Evolutionary conservation across 2,113 vertebrate genomes (phyloP).

Genomic region (Neofelis nebulosa): DNA sequence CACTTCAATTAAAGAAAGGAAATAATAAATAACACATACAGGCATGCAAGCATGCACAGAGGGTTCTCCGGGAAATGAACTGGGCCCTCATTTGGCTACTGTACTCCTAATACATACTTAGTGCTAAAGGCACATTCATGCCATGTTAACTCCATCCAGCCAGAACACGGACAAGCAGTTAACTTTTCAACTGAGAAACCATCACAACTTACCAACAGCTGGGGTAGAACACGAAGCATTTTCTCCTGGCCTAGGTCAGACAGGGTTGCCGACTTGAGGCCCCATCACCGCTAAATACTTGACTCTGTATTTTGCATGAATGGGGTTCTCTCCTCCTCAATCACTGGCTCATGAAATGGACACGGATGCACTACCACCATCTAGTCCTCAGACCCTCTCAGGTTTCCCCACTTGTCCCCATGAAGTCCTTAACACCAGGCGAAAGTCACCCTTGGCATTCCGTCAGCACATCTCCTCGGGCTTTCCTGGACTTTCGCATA

Average conservation of each 20-base stretch:
- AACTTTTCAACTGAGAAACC: neutral
- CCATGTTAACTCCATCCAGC: neutral
- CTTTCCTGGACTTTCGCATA: neutral
- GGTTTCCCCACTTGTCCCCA: neutral
- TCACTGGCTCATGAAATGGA: neutral
- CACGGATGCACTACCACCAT: neutral
- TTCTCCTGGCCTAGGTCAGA: neutral
- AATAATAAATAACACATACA: neutral
- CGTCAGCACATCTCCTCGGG: neutral
- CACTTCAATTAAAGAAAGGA: neutral
- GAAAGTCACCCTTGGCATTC: neutral
- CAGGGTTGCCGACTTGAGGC: neutral
- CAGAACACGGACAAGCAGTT: neutral
- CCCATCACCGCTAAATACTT: neutral
- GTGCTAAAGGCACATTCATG: neutral
- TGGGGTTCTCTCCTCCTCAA: neutral
- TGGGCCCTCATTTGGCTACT: neutral
- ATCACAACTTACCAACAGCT: neutral
- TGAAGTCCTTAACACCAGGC: neutral
- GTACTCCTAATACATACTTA: neutral
- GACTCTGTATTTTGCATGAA: neutral
- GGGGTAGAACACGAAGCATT: neutral
- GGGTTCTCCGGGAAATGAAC: neutral
- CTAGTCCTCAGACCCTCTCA: neutral
- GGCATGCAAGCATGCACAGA: neutral